These are phyloP conservation scores for Oxytorus armatus DNA, from an alignment of 2,888 invertebrate species.

Conservation along the genomic window DNA sequence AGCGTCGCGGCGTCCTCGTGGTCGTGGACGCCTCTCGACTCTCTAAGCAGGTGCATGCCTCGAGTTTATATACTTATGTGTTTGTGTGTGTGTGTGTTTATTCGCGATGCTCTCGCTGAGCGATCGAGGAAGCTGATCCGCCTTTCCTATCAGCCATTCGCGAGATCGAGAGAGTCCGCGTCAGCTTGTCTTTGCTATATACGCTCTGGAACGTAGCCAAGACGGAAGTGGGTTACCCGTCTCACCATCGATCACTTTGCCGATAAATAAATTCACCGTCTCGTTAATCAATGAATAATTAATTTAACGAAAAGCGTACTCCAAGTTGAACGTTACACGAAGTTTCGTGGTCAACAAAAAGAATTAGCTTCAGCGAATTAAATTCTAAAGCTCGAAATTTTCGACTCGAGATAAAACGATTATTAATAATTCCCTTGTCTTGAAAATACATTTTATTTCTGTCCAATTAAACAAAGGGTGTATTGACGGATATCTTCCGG, in stretches of 20 bases:
- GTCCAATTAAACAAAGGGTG: too few species aligned
- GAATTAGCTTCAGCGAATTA: not conserved
- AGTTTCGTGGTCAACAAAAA: not conserved
- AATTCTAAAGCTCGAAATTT: not conserved
- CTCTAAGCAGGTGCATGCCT: conserved; percentile 71
- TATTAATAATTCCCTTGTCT: too few species aligned
- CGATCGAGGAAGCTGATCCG: conserved; percentile 56
- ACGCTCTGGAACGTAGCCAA: conserved; percentile 57
- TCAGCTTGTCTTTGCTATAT: conserved; percentile 32
- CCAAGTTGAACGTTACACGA: not conserved
- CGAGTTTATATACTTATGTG: conserved; percentile 33
- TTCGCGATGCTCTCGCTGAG: conserved; percentile 53
- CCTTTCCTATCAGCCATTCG: conserved; percentile 28
- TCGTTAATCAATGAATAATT: conserved; percentile 28
- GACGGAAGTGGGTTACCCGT: conserved; percentile 66
- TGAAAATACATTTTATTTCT: not conserved
- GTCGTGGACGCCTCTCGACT: conserved; percentile 77
- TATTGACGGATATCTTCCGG: not conserved
- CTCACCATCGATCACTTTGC: conserved; percentile 54
- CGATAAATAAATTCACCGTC: conserved; percentile 47
- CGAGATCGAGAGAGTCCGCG: conserved; percentile 59
- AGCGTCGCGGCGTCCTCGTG: conserved; percentile 70
- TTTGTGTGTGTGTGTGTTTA: not conserved
- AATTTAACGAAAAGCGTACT: not conserved
- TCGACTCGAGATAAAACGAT: not conserved